phyloP scores from a whole-genome alignment of 37 sponge, comb jelly and placozoan genomes.

The Eunapius fragilis region DNA sequence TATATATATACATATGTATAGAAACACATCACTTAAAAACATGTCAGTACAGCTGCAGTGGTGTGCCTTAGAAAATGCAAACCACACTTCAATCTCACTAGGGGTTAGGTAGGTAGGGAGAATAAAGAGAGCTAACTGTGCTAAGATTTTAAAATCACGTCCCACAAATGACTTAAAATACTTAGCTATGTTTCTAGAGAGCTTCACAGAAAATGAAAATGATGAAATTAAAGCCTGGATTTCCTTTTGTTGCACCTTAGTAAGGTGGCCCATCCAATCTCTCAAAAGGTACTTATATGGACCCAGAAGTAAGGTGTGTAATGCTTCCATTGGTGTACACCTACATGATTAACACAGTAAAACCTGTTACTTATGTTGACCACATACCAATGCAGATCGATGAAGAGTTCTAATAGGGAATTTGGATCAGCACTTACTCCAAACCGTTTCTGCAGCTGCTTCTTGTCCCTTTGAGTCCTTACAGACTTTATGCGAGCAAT shows the following conservation, averaged over 20 bases:
- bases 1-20: constrained; percentile 2
- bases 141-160: constrained; percentile 33
- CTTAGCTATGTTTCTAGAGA: constrained; percentile 13
- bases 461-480: neutral
- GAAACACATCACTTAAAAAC: neutral
- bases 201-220: constrained; percentile 24
- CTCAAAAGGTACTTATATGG: constrained; percentile 31
- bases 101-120: neutral
- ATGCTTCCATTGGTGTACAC: constrained; percentile 34
- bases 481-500: too few species aligned
- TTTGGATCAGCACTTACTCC: neutral
- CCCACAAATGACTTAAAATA: constrained; percentile 41
- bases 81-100: neutral
- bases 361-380: neutral
- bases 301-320: constrained; percentile 49
- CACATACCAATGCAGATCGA: constrained; percentile 2
- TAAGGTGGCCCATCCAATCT: neutral
- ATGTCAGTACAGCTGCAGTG: neutral
- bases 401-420: neutral
- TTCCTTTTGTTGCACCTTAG: constrained; percentile 9
- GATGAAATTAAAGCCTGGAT: constrained; percentile 25
- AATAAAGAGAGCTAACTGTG: constrained; percentile 7
- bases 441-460: neutral
- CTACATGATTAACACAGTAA: constrained; percentile 3
- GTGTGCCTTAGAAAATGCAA: neutral